Base-by-base conservation (phyloP, 2,888 invertebrate genomes). In the Drosophila silvestris region DNA sequence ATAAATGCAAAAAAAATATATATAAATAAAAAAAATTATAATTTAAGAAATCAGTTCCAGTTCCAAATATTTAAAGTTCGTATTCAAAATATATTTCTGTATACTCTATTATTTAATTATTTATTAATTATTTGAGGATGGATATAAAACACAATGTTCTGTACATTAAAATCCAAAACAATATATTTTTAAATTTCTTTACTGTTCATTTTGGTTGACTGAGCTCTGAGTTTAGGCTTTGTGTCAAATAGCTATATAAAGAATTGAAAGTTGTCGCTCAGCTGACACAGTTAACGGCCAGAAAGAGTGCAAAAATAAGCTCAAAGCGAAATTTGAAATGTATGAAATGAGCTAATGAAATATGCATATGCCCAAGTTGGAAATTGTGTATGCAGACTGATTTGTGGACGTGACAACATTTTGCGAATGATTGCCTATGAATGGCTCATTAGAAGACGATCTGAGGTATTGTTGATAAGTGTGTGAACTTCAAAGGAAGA, bases 181-280 rank as follows among this genome's bases (percentile, higher is more conserved):
- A 10, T 32, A 5, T 1, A 35, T 3, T 53, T 5, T 50, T 64
- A 59, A 51, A 19, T 60, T 35, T 52, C 16, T 56, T 52, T 71
- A 41, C 69, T 56, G 28, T 72, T 56, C 16, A 54, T 35, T 68
- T 51, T 54, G 57, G 57, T 68, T 62, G 61, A 53, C 30, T 41
- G 44, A 70, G 63, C 53, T 65, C 62, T n/a, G 16, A 26, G 26
- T 16, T 51, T 32, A 28, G 12, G 37, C 14, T 73, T 44, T 70
- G 74, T 81, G 76, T 60, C 63, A 75, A 83, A 79, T 74, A 32
- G 26, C 26, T 10, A 71, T 37, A 57, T 58, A 69, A 59, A 63
- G 83, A 81, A 83, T 83, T 83, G 86, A 85, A 83, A 85, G 83
- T 83, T 69, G 68, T 66, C 51, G 63, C 37, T 26, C 39, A 14